phyloP scores from a whole-genome alignment of 35 echinoderm and acorn worm genomes.

The Amphiura filiformis region DNA sequence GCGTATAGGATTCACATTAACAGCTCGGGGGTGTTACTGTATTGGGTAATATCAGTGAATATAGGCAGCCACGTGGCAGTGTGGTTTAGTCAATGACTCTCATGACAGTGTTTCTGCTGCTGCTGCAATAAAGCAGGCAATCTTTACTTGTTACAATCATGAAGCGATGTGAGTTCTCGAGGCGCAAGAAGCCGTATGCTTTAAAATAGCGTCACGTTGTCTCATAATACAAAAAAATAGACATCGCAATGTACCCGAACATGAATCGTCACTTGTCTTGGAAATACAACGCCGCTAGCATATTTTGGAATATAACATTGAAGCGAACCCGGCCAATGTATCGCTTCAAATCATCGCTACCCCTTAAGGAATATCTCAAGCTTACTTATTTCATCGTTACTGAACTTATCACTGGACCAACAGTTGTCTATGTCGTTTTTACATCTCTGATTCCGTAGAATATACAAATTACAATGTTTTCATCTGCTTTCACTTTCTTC shows the following conservation, averaged over 20 bases:
- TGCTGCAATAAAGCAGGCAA: neutral
- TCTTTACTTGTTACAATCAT: neutral
- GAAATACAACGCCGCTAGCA: constrained; percentile 1
- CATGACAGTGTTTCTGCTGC: neutral
- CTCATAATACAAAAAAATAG: neutral
- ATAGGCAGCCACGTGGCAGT: neutral
- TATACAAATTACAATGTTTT: neutral
- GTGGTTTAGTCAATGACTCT: neutral
- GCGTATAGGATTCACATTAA: neutral
- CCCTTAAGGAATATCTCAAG: neutral
- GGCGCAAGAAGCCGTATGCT: neutral
- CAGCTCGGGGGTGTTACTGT: neutral
- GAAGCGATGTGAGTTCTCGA: neutral
- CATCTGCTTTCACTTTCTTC: neutral
- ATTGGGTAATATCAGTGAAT: neutral
- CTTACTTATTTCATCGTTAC: neutral
- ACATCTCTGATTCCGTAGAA: neutral
- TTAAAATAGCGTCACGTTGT: neutral
- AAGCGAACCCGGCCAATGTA: neutral
- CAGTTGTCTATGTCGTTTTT: neutral
- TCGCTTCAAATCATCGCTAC: neutral
- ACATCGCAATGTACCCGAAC: neutral
- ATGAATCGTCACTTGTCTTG: neutral
- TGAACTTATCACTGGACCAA: neutral
- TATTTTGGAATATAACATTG: neutral